phyloP scores from a whole-genome alignment of 92 coral and sea anemone genomes.

The Parazoanthus darwini region DNA sequence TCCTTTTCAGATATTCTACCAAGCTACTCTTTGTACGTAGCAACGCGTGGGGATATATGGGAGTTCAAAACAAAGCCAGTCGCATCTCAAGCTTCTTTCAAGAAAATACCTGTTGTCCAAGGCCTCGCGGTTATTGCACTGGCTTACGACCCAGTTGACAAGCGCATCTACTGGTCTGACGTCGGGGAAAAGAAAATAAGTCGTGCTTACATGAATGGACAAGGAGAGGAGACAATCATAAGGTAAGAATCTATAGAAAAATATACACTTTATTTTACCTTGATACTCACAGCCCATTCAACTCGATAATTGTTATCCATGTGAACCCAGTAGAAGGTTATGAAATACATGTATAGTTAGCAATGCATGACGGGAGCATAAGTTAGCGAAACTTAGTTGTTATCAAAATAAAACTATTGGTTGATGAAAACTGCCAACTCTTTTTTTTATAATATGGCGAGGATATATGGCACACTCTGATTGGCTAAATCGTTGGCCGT shows the following conservation, averaged over 20 bases:
- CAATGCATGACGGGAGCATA: too few species aligned
- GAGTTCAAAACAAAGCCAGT: conserved; percentile 62
- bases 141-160: conserved; percentile 77
- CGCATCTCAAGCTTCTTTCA: conserved; percentile 54
- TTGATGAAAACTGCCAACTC: too few species aligned
- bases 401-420: too few species aligned
- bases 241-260: conserved; percentile 45
- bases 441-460: too few species aligned
- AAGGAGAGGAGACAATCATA: conserved; percentile 58
- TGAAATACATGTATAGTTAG: too few species aligned
- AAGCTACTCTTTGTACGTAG: conserved; percentile 61
- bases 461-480: too few species aligned
- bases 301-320: too few species aligned
- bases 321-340: neutral
- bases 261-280: neutral
- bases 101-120: conserved; percentile 70
- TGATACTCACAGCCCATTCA: neutral
- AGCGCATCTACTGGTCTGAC: conserved; percentile 90
- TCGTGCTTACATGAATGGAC: conserved; percentile 79
- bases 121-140: conserved; percentile 70
- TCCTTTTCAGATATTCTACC: conserved; percentile 65
- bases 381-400: too few species aligned
- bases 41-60: conserved; percentile 71
- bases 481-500: too few species aligned
- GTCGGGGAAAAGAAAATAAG: conserved; percentile 55